Evolutionary conservation across 2,888 invertebrate species (phyloP).

Genomic region (Aspidiotus destructor): DNA sequence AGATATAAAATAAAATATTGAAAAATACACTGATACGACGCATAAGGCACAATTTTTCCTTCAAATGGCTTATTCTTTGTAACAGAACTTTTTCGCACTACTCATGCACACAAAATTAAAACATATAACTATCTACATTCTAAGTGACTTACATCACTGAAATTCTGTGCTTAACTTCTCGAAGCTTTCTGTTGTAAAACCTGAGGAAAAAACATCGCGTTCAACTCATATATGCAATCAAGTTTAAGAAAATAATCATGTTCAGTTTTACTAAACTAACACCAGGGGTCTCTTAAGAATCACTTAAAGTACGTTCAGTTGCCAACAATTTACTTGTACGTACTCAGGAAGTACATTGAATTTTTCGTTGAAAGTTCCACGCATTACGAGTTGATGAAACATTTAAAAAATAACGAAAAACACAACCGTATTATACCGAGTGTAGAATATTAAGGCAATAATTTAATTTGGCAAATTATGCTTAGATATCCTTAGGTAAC

Average conservation of each 20-base stretch:
- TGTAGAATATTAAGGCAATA: too few species aligned
- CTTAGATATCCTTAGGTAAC: too few species aligned
- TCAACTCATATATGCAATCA: constrained; percentile 5
- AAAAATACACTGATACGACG: constrained; percentile 31
- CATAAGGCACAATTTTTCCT: constrained; percentile 30
- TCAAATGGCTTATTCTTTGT: background rate
- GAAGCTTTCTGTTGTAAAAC: constrained; percentile 89
- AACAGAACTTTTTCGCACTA: background rate
- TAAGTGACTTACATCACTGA: background rate
- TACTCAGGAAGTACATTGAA: too few species aligned
- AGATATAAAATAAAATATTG: constrained; percentile 23
- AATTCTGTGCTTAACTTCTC: constrained; percentile 21
- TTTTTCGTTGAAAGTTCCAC: too few species aligned
- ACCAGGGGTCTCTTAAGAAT: too few species aligned
- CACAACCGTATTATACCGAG: too few species aligned
- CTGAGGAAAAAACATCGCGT: constrained; percentile 41
- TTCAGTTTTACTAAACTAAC: too few species aligned
- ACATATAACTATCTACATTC: background rate
- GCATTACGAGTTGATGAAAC: too few species aligned
- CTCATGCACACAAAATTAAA: background rate
- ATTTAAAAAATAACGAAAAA: too few species aligned
- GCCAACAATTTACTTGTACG: too few species aligned
- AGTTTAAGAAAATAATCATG: background rate
- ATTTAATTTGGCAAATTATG: too few species aligned
- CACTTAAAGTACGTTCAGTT: too few species aligned